A percentile compares a stretch with the other conserved stretches of the same genome.
These are phyloP conservation scores for Prionailurus viverrinus DNA, from an alignment of 2,113 vertebrate genomes.

Conservation along the genomic window DNA sequence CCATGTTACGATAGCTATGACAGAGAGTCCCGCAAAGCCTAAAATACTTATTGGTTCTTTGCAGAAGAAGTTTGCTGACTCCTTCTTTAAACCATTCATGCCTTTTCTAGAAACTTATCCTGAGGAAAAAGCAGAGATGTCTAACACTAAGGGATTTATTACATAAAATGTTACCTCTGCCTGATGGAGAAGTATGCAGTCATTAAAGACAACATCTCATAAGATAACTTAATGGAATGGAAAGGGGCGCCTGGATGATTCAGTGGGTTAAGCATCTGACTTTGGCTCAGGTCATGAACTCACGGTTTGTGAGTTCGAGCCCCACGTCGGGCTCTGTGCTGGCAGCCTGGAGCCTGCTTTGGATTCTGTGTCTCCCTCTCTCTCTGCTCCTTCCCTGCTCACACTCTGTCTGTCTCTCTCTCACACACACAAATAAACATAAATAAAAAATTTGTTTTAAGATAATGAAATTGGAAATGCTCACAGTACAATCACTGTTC, in stretches of 20 bases:
- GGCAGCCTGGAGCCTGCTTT: too few relatives aligned
- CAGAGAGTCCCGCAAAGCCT: neutral
- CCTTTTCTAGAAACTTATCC: neutral
- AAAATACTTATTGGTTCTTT: neutral
- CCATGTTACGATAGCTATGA: neutral
- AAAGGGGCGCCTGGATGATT: neutral
- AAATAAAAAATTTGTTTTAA: rapidly evolving
- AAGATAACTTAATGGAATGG: neutral
- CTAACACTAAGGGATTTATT: neutral
- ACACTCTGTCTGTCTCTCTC: too few relatives aligned
- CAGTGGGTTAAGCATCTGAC: too few relatives aligned
- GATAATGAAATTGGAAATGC: neutral
- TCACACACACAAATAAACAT: too few relatives aligned
- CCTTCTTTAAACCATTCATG: neutral
- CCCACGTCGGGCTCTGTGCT: too few relatives aligned
- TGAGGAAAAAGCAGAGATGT: slow-evolving; percentile 11
- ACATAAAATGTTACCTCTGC: neutral
- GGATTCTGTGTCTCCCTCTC: too few relatives aligned
- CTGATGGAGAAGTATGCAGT: neutral
- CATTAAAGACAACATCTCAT: neutral
- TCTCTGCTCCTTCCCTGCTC: too few relatives aligned
- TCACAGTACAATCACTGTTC: neutral
- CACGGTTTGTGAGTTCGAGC: too few relatives aligned
- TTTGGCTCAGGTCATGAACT: too few relatives aligned
- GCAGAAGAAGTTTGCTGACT: neutral